phyloP scores from a whole-genome alignment of 2,113 vertebrate species.

The Stictonetta naevosa region DNA sequence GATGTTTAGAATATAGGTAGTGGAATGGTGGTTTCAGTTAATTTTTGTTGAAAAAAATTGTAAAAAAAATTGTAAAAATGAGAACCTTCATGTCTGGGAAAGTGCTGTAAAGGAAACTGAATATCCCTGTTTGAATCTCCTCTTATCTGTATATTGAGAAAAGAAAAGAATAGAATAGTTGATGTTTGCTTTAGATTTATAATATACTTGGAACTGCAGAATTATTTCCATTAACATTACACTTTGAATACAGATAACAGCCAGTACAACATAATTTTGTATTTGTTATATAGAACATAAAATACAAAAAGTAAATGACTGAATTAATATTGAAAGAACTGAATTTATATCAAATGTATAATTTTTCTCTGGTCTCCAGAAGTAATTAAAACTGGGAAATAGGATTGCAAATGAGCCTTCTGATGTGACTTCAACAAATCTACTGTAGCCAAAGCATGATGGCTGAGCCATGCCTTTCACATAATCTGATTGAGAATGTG shows the following conservation, averaged over 20 bases:
- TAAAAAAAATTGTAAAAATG: too few species aligned
- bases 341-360: constrained; percentile 36
- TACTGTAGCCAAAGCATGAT: constrained; percentile 32
- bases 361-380: constrained; percentile 34
- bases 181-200: constrained; percentile 26
- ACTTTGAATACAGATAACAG: constrained; percentile 45
- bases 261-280: constrained; percentile 39
- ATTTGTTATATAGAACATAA: background rate
- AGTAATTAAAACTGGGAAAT: constrained; percentile 74
- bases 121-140: background rate
- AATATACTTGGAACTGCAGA: constrained; percentile 27
- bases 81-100: constrained; percentile 33
- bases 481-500: constrained; percentile 53
- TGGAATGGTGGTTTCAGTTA: background rate
- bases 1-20: constrained; percentile 40
- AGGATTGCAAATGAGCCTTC: constrained; percentile 54
- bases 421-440: constrained; percentile 57
- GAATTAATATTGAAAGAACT: constrained; percentile 16
- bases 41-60: constrained; percentile 29
- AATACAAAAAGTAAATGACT: background rate
- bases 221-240: constrained; percentile 38
- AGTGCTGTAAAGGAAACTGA: constrained; percentile 30
- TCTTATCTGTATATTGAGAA: background rate
- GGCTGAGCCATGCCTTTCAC: constrained; percentile 6
- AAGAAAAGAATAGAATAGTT: background rate